A percentile compares a stretch with the other conserved stretches of the same genome.
Conservation (phyloP, 2,113 vertebrate genomes). For the Pimephales promelas region DNA sequence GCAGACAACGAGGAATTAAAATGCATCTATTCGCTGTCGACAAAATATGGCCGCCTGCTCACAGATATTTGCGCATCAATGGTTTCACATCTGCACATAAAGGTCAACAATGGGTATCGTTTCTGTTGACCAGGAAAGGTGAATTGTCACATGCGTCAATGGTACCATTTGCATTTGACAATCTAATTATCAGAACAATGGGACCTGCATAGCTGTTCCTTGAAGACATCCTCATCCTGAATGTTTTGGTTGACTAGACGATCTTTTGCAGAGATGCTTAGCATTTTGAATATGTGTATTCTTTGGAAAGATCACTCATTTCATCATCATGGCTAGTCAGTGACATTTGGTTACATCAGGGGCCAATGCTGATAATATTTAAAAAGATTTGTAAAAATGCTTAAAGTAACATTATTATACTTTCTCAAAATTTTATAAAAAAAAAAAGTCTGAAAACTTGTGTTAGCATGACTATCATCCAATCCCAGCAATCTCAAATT, state of each 20-base stretch:
- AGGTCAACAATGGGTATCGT: slow-evolving; percentile 21
- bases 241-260: background rate
- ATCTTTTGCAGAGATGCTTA: background rate
- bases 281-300: background rate
- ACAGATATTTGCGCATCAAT: slow-evolving; percentile 22
- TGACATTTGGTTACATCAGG: background rate
- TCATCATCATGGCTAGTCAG: background rate
- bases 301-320: background rate
- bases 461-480: background rate
- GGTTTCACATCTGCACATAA: slow-evolving; percentile 37
- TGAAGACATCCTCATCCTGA: background rate
- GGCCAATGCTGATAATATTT: background rate
- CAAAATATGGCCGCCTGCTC: background rate
- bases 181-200: slow-evolving; percentile 29
- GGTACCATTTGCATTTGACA: slow-evolving; percentile 33
- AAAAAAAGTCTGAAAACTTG: background rate
- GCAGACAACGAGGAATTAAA: slow-evolving; percentile 17
- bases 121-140: slow-evolving; percentile 21
- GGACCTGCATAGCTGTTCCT: background rate
- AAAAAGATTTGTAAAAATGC: background rate
- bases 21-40: background rate
- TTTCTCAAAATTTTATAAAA: background rate
- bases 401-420: background rate
- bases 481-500: background rate
- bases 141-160: slow-evolving; percentile 12